Conservation (phyloP, 2,113 vertebrate species). For the Daphoenositta chrysoptera region DNA sequence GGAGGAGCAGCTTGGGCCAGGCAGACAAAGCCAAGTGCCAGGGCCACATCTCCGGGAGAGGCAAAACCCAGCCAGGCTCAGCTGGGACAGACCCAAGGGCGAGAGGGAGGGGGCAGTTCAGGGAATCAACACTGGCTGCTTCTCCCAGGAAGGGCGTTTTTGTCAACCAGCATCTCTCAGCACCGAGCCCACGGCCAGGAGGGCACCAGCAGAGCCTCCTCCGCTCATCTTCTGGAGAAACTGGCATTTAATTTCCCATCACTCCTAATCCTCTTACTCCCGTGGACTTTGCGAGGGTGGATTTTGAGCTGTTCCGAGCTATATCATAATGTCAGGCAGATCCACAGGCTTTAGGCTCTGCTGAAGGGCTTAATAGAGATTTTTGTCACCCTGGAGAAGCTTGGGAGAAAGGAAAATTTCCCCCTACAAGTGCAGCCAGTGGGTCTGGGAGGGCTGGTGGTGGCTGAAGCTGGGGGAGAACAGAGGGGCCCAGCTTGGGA, state of each 20-base stretch:
- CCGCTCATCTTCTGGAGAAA: not conserved
- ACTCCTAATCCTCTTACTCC: slow-evolving; percentile 49
- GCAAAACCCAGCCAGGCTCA: not conserved
- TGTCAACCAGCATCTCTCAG: not conserved
- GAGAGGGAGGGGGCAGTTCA: not conserved
- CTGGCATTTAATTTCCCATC: not conserved
- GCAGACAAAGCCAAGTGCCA: not conserved
- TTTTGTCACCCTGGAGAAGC: not conserved
- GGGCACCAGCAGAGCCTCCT: not conserved
- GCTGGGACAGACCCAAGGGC: not conserved
- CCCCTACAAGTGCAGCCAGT: not conserved
- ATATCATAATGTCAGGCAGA: not conserved
- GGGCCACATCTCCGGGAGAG: not conserved
- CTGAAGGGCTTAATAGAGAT: not conserved
- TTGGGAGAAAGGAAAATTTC: not conserved
- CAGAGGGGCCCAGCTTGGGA: not conserved
- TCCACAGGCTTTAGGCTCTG: not conserved
- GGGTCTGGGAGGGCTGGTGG: not conserved
- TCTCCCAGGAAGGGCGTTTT: not conserved
- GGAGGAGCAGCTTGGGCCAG: not conserved
- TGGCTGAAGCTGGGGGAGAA: not conserved
- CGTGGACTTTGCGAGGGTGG: not conserved
- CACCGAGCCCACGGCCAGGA: not conserved
- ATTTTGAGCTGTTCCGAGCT: not conserved
- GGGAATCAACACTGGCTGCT: accelerated